phyloP scores from a whole-genome alignment of 64 coral and sea anemone genomes.

The Hydrozoanthus tunicans region DNA sequence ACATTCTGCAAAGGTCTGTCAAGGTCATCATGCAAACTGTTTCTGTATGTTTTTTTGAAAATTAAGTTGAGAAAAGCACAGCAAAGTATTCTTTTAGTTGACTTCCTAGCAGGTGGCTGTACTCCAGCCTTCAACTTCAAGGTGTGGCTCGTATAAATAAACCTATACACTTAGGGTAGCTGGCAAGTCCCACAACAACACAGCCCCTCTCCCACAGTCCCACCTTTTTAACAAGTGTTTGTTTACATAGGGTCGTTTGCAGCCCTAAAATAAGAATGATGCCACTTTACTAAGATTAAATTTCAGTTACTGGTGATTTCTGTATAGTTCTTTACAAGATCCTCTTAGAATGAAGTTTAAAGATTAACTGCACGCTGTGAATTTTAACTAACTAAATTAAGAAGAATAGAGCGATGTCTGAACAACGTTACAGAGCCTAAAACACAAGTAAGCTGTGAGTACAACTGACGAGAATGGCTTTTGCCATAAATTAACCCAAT shows the following conservation, averaged over 20 bases:
- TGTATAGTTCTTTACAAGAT: no score
- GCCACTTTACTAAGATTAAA: background rate
- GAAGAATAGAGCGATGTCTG: no score
- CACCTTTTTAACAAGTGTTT: conserved; percentile 12
- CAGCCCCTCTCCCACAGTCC: background rate
- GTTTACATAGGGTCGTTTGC: background rate
- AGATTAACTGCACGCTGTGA: no score
- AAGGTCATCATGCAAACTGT: background rate
- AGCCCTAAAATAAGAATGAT: conserved; percentile 49
- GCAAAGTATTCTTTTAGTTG: background rate
- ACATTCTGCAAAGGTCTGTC: background rate
- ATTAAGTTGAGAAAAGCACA: background rate
- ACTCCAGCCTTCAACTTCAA: conserved; percentile 1
- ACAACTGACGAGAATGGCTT: no score
- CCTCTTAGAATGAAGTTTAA: no score
- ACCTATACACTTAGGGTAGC: background rate
- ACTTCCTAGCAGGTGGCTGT: background rate
- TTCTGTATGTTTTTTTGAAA: background rate
- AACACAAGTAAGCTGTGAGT: no score
- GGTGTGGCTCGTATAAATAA: conserved; percentile 41
- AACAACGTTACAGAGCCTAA: no score
- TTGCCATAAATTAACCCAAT: no score
- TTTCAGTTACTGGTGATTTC: no score
- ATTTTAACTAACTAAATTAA: no score
- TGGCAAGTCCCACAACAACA: conserved; percentile 11